Evolutionary conservation across 2,113 vertebrate genomes (phyloP).

Genomic region (Microcebus jonahi): DNA sequence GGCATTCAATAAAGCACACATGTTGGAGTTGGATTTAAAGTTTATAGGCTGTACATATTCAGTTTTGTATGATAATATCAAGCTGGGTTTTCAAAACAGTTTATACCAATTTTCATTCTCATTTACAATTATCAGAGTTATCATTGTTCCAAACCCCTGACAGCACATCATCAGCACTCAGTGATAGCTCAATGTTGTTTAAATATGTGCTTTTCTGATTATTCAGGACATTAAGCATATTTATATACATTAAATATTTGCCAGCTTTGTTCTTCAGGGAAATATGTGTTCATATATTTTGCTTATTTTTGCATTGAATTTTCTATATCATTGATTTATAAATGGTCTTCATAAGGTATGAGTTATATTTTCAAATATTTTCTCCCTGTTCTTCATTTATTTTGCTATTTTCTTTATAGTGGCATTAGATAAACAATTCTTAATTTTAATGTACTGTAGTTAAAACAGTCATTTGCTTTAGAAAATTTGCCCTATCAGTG

Average conservation of each 20-base stretch:
- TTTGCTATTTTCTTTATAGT: neutral
- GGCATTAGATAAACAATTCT: neutral
- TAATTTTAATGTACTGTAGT: neutral
- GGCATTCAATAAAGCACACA: neutral
- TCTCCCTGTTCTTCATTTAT: neutral
- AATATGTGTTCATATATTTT: neutral
- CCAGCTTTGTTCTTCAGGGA: neutral
- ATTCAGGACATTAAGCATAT: neutral
- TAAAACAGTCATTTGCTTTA: neutral
- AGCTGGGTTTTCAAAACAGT: neutral
- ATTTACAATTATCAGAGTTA: neutral
- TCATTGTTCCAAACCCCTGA: neutral
- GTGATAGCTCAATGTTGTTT: neutral
- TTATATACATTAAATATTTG: neutral
- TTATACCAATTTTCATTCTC: neutral
- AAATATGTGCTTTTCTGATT: neutral
- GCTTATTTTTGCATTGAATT: neutral
- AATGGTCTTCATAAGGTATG: neutral
- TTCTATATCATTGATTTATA: neutral
- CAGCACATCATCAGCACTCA: neutral
- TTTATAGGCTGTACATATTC: neutral
- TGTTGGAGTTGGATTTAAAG: neutral
- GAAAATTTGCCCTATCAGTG: neutral
- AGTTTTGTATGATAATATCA: neutral
- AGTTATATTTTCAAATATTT: neutral